phyloP scores from a whole-genome alignment of 2,888 invertebrate species.

The Lycophotia porphyrea region DNA sequence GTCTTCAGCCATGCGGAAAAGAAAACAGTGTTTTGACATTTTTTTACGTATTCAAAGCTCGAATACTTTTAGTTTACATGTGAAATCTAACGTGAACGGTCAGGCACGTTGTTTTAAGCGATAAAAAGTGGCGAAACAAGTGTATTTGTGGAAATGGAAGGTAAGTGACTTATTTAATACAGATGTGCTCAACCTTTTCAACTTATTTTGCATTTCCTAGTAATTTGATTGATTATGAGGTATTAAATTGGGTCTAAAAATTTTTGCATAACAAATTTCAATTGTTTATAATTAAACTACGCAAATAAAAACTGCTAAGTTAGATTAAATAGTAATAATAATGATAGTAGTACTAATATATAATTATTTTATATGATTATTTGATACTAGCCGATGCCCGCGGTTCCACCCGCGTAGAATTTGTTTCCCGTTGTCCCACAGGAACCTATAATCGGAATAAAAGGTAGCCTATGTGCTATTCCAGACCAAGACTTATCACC shows the following conservation, averaged over 20 bases:
- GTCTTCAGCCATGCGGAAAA: constrained; percentile 59
- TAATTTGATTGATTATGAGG: constrained; percentile 52
- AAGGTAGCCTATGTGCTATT: constrained; percentile 29
- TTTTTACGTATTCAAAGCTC: constrained; percentile 52
- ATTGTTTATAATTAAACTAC: no score
- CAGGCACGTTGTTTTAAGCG: constrained; percentile 50
- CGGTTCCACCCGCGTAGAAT: constrained; percentile 28
- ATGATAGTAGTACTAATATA: constrained; percentile 28
- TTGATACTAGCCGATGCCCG: constrained; percentile 18
- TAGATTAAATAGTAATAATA: constrained; percentile 36
- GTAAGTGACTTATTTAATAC: constrained; percentile 52
- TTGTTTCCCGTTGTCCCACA: constrained; percentile 29
- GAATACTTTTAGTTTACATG: constrained; percentile 48
- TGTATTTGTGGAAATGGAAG: constrained; percentile 61
- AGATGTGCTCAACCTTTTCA: constrained; percentile 60
- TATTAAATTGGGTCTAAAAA: constrained; percentile 46
- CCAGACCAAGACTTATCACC: constrained; percentile 29
- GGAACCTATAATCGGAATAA: constrained; percentile 30
- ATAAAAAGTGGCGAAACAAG: constrained; percentile 56
- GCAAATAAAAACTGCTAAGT: constrained; percentile 22
- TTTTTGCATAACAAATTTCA: not conserved
- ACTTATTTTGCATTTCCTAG: constrained; percentile 33
- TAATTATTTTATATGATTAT: constrained; percentile 29
- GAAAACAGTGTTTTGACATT: constrained; percentile 55
- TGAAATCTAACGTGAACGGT: constrained; percentile 58